A percentile compares a stretch with the other conserved stretches of the same genome.
These are phyloP conservation scores for Epistrophella euchroma DNA, from an alignment of 2,888 invertebrate species.

Conservation along the genomic window DNA sequence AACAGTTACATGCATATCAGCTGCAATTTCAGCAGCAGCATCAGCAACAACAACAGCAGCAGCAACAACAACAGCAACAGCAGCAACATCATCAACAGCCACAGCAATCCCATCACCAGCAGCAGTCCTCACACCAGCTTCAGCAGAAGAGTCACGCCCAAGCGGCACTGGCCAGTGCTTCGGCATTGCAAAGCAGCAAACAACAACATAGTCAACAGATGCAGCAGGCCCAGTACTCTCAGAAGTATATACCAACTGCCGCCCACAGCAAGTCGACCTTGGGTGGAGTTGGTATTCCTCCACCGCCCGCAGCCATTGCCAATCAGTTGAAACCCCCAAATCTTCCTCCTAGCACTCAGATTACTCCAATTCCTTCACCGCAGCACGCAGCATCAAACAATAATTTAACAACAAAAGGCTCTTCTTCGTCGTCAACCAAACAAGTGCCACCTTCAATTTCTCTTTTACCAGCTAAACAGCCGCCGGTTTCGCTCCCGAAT, in stretches of 20 bases:
- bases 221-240: slow-evolving; percentile 74
- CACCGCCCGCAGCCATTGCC: slow-evolving; percentile 77
- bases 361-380: slow-evolving; percentile 77
- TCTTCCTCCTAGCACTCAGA: slow-evolving; percentile 79
- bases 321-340: slow-evolving; percentile 79
- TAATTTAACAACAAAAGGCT: slow-evolving; percentile 45
- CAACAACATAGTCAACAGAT: slow-evolving; percentile 75
- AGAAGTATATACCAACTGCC: slow-evolving; percentile 78
- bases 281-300: slow-evolving; percentile 69
- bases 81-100: slow-evolving; percentile 82
- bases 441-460: slow-evolving; percentile 78
- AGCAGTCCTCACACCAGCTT: slow-evolving; percentile 78
- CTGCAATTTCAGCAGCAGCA: slow-evolving; percentile 84
- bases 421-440: slow-evolving; percentile 64
- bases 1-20: slow-evolving; percentile 80
- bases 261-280: slow-evolving; percentile 69
- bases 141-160: slow-evolving; percentile 75
- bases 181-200: slow-evolving; percentile 64
- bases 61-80: slow-evolving; percentile 82
- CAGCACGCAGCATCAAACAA: slow-evolving; percentile 57
- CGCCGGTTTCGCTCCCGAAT: slow-evolving; percentile 69
- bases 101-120: slow-evolving; percentile 77
- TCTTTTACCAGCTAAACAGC: slow-evolving; percentile 77
- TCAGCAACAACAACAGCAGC: slow-evolving; percentile 83
- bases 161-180: slow-evolving; percentile 61